phyloP scores from a whole-genome alignment of 1,140 invertebrate species.

The Drosophila kohkoa region DNA sequence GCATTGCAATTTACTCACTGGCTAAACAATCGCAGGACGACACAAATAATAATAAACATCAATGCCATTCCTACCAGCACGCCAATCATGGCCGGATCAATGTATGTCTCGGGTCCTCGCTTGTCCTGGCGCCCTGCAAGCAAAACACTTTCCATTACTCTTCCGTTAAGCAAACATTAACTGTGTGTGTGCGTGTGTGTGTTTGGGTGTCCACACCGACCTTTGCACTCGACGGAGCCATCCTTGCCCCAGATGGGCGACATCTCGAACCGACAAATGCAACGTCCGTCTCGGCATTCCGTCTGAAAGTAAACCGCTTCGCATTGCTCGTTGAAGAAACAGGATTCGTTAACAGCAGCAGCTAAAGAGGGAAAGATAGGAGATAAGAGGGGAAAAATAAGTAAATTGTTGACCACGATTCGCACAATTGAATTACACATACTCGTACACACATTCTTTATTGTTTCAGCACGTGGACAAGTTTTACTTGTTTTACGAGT shows the following conservation, averaged over 20 bases:
- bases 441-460: conserved; percentile 30
- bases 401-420: conserved; percentile 36
- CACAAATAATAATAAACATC: conserved; percentile 97
- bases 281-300: conserved; percentile 91
- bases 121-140: conserved; percentile 77
- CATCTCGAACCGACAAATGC: conserved; percentile 92
- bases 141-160: conserved; percentile 52
- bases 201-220: conserved; percentile 85
- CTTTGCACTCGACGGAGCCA: conserved; percentile 89
- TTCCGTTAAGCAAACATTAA: conserved; percentile 13
- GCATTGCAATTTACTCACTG: conserved; percentile 89
- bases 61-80: conserved; percentile 95
- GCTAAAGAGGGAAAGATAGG: conserved; percentile 85
- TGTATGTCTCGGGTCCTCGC: conserved; percentile 85
- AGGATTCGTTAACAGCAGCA: conserved; percentile 91
- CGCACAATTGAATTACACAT: conserved; percentile 12
- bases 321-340: conserved; percentile 93
- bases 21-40: conserved; percentile 96
- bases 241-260: conserved; percentile 88
- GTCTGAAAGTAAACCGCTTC: conserved; percentile 89
- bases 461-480: conserved; percentile 51
- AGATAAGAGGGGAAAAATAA: conserved; percentile 5
- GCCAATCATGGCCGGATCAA: conserved; percentile 95
- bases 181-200: neutral
- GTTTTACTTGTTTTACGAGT: conserved; percentile 44